Conservation (phyloP, 2,888 invertebrate species). For the Chironomus tentans region DNA sequence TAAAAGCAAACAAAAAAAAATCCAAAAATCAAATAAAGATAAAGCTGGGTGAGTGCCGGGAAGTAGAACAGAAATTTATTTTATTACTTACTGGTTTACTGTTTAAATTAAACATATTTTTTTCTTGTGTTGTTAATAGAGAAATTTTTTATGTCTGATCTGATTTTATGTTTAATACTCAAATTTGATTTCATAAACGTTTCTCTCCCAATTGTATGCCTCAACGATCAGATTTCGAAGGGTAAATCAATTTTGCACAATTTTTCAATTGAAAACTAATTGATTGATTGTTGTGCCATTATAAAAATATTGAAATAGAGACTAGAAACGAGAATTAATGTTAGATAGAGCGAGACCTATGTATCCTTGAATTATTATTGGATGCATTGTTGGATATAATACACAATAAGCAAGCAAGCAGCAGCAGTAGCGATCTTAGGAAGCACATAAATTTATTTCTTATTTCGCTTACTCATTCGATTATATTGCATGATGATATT, state of each 20-base stretch:
- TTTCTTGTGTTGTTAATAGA: background rate
- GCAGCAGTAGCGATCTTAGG: no score
- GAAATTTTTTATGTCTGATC: background rate
- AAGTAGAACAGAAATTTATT: background rate
- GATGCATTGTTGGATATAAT: background rate
- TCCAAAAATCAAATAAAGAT: background rate
- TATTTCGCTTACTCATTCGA: no score
- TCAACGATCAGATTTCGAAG: background rate
- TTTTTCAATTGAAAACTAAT: conserved; percentile 21
- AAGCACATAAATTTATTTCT: background rate
- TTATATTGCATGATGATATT: background rate
- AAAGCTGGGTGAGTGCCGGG: background rate
- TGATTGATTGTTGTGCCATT: conserved; percentile 21
- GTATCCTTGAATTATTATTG: background rate
- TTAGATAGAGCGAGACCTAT: background rate
- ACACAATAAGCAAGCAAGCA: background rate
- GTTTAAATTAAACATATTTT: background rate
- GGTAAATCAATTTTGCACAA: conserved; percentile 26
- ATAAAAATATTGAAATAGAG: background rate
- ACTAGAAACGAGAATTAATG: background rate
- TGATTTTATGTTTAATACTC: background rate
- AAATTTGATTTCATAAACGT: no score
- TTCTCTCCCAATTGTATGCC: background rate
- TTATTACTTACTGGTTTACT: no score
- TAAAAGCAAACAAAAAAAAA: background rate